A percentile compares a stretch with the other conserved stretches of the same genome.
phyloP scores from a whole-genome alignment of 2,797 vertebrate species.

The Schizopygopsis malacanthus region DNA sequence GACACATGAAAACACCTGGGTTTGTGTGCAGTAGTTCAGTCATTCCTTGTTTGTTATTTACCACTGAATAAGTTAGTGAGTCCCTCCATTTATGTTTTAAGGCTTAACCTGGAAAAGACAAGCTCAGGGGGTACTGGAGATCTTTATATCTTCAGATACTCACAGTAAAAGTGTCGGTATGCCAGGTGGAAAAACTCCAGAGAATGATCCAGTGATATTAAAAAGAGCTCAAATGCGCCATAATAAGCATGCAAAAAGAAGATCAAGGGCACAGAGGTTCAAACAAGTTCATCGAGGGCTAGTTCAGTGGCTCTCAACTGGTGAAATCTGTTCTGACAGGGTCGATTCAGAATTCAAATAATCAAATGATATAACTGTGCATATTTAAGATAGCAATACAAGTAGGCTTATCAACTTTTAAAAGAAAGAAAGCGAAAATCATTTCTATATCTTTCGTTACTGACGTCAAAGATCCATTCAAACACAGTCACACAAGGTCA shows the following conservation, averaged over 20 bases:
- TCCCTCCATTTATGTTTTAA: slow-evolving; percentile 13
- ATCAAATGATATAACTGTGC: background rate
- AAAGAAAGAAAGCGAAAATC: background rate
- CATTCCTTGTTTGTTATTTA: slow-evolving; percentile 28
- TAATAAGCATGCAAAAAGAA: slow-evolving; percentile 57
- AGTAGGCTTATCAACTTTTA: background rate
- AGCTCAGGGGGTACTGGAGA: slow-evolving; percentile 25
- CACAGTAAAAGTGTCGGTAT: slow-evolving; percentile 56
- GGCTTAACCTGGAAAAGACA: background rate
- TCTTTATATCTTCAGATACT: slow-evolving; percentile 48
- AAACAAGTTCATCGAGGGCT: slow-evolving; percentile 6
- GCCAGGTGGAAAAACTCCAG: slow-evolving; percentile 33
- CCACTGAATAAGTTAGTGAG: slow-evolving; percentile 17
- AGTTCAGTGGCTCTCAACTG: background rate
- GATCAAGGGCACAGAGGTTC: background rate
- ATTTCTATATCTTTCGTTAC: background rate
- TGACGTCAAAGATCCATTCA: background rate
- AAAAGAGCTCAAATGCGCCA: slow-evolving; percentile 61
- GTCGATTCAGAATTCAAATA: background rate
- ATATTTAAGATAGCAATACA: background rate
- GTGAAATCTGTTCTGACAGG: background rate
- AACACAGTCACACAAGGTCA: background rate
- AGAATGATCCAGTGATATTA: slow-evolving; percentile 55
- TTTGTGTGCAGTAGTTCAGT: slow-evolving; percentile 9
- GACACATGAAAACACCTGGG: slow-evolving; percentile 14